These are phyloP conservation scores for Daphoenositta chrysoptera DNA, from an alignment of 2,113 vertebrate species.

Conservation along the genomic window DNA sequence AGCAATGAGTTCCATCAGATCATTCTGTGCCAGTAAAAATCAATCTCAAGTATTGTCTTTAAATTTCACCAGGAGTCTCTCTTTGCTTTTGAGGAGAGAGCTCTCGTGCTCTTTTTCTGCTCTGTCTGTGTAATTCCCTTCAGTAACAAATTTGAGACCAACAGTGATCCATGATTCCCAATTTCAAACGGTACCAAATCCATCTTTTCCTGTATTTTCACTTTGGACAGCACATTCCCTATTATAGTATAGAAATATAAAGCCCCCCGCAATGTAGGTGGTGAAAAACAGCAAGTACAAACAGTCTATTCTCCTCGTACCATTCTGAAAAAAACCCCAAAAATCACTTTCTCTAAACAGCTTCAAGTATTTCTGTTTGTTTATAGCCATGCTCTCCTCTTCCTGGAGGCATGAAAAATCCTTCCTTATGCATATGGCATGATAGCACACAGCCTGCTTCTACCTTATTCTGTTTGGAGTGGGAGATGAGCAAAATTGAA, in stretches of 20 bases:
- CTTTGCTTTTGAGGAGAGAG: not conserved
- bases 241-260: not conserved
- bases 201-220: not conserved
- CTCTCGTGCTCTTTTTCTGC: not conserved
- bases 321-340: not conserved
- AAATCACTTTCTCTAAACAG: not conserved
- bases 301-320: not conserved
- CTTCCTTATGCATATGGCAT: not conserved
- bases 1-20: not conserved
- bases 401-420: not conserved
- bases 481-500: constrained; percentile 4
- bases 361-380: not conserved
- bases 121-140: not conserved
- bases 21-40: not conserved
- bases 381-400: not conserved
- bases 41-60: not conserved
- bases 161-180: not conserved
- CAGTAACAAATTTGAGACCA: not conserved
- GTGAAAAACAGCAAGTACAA: not conserved
- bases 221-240: not conserved
- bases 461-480: not conserved
- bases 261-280: not conserved
- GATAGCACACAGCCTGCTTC: not conserved
- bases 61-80: not conserved
- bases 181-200: not conserved